Conservation (phyloP, 2,888 invertebrate genomes). For the Orthosia gracilis region DNA sequence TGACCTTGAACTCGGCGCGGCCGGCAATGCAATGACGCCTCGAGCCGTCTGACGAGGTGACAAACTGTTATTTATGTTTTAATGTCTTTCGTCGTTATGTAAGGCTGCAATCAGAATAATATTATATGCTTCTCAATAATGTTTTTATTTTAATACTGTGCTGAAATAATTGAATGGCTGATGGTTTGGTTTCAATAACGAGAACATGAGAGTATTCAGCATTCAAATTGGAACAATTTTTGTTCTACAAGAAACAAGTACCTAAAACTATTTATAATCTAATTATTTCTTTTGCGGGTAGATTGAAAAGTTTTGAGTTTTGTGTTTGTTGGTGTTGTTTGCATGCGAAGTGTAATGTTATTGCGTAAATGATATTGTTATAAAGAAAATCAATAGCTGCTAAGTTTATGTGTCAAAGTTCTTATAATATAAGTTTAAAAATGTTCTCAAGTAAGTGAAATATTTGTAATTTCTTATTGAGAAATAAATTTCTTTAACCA, state of each 20-base stretch:
- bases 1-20: slow-evolving; percentile 58
- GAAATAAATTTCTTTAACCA: no score
- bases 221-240: background rate
- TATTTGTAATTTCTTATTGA: no score
- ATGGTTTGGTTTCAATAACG: background rate
- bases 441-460: no score
- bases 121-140: background rate
- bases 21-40: slow-evolving; percentile 22
- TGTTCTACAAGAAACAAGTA: background rate
- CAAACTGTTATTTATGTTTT: slow-evolving; percentile 45
- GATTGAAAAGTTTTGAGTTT: no score
- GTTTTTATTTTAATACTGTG: background rate
- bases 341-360: no score
- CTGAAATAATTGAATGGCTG: background rate
- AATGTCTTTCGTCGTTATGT: slow-evolving; percentile 36
- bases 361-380: no score
- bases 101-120: slow-evolving; percentile 12
- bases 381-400: no score
- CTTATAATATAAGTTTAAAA: no score
- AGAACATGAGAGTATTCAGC: background rate
- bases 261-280: no score
- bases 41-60: slow-evolving; percentile 41
- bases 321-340: no score
- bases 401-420: no score
- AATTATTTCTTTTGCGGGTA: no score